Conservation (phyloP, 2,888 invertebrate genomes). For the Tetragonisca angustula region DNA sequence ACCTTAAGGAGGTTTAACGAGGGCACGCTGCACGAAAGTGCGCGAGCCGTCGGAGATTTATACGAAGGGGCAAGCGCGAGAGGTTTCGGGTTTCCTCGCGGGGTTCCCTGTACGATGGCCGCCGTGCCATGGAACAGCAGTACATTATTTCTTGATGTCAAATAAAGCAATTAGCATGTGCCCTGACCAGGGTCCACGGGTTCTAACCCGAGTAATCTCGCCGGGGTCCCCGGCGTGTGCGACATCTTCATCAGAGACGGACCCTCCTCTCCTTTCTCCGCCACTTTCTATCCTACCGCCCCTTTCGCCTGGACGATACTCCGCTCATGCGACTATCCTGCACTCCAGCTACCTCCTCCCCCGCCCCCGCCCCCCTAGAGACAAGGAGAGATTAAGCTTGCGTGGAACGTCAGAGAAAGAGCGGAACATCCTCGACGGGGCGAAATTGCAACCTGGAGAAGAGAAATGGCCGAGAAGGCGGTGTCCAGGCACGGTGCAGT, state of each 20-base stretch:
- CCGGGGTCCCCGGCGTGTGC: slow-evolving; percentile 82
- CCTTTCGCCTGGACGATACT: slow-evolving; percentile 61
- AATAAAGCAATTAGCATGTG: slow-evolving; percentile 84
- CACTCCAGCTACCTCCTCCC: slow-evolving; percentile 24
- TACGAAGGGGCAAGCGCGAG: slow-evolving; percentile 51
- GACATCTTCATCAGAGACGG: slow-evolving; percentile 83
- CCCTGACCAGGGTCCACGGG: slow-evolving; percentile 81
- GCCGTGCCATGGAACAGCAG: slow-evolving; percentile 63
- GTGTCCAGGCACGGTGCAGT: slow-evolving; percentile 56
- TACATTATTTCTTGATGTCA: slow-evolving; percentile 84
- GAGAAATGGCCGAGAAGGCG: slow-evolving; percentile 50
- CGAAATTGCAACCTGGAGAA: slow-evolving; percentile 41
- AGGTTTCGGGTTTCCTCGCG: slow-evolving; percentile 70
- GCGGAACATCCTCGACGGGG: slow-evolving; percentile 6
- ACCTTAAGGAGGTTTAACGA: slow-evolving; percentile 49
- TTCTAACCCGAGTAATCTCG: slow-evolving; percentile 82
- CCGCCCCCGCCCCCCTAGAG: slow-evolving; percentile 75
- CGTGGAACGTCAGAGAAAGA: slow-evolving; percentile 46
- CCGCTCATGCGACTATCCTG: slow-evolving; percentile 74
- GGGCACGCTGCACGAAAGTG: slow-evolving; percentile 15
- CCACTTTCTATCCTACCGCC: slow-evolving; percentile 64
- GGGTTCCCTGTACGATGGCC: slow-evolving; percentile 63
- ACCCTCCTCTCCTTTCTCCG: slow-evolving; percentile 67
- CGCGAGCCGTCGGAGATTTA: slow-evolving; percentile 50
- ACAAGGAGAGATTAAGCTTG: slow-evolving; percentile 67